These are phyloP conservation scores for Porphyrio hochstetteri DNA, from an alignment of 2,113 vertebrate genomes.

Conservation along the genomic window DNA sequence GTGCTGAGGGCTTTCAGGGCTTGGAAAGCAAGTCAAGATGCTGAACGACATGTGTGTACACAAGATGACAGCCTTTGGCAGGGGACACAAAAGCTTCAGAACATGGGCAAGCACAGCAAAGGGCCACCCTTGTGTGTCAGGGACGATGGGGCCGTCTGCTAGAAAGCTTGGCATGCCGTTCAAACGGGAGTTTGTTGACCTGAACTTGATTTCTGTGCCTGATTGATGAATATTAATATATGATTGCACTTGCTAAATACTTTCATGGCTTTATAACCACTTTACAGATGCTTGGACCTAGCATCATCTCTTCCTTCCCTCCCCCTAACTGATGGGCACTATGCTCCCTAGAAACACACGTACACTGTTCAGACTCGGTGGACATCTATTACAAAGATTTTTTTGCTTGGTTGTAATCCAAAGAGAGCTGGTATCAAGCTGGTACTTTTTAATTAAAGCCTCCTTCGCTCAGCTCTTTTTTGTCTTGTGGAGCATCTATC, in stretches of 20 bases:
- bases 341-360: neutral
- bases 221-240: neutral
- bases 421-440: neutral
- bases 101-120: fast-evolving
- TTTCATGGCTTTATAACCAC: neutral
- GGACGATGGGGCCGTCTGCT: neutral
- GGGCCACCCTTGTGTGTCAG: neutral
- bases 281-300: fast-evolving
- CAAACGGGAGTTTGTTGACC: neutral
- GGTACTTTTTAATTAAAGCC: slow-evolving; percentile 25
- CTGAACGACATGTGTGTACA: neutral
- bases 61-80: slow-evolving; percentile 34
- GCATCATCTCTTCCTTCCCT: neutral
- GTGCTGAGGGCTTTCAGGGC: neutral
- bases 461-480: neutral
- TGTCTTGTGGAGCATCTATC: slow-evolving; percentile 21
- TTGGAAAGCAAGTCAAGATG: neutral
- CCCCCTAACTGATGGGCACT: fast-evolving
- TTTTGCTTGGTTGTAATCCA: slow-evolving; percentile 2
- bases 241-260: neutral
- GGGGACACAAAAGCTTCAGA: slow-evolving; percentile 13
- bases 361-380: neutral
- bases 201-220: neutral
- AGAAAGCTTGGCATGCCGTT: neutral
- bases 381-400: neutral